phyloP scores from a whole-genome alignment of 2,888 invertebrate species.

The Syrphus vitripennis region DNA sequence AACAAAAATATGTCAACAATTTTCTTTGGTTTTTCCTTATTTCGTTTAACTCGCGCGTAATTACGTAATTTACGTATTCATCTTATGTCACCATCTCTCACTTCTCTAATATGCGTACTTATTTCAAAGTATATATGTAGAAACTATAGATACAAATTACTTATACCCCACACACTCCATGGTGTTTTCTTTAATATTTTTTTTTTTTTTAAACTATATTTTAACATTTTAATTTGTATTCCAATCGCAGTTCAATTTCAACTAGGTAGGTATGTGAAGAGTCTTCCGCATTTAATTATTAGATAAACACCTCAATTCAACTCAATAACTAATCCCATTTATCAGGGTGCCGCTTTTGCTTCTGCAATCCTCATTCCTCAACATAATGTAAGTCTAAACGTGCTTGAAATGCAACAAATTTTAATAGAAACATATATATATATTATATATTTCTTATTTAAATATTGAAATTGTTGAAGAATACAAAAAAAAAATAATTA shows the following conservation, averaged over 20 bases:
- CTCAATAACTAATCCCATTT: constrained; percentile 23
- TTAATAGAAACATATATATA: too few species aligned
- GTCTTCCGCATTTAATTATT: constrained; percentile 62
- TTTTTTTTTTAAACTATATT: background rate
- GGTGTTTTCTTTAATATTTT: background rate
- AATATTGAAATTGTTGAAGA: constrained; percentile 16
- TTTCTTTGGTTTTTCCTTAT: constrained; percentile 54
- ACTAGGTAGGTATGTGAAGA: constrained; percentile 25
- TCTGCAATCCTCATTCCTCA: constrained; percentile 21
- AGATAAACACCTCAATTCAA: constrained; percentile 53
- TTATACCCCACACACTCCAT: background rate
- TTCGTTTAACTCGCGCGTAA: background rate
- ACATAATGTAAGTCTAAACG: constrained; percentile 19
- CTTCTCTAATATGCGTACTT: background rate
- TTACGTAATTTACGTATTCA: constrained; percentile 51
- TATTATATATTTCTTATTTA: background rate
- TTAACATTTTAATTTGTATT: constrained; percentile 47
- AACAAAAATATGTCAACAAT: constrained; percentile 20
- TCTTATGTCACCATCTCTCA: constrained; percentile 50
- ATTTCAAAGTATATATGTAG: background rate
- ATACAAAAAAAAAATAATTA: background rate
- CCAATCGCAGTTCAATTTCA: constrained; percentile 28
- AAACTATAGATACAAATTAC: background rate
- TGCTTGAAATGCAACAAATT: background rate
- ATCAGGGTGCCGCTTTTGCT: constrained; percentile 4